Conservation (phyloP, 2,888 invertebrate species). For the Herminia tarsipennalis region DNA sequence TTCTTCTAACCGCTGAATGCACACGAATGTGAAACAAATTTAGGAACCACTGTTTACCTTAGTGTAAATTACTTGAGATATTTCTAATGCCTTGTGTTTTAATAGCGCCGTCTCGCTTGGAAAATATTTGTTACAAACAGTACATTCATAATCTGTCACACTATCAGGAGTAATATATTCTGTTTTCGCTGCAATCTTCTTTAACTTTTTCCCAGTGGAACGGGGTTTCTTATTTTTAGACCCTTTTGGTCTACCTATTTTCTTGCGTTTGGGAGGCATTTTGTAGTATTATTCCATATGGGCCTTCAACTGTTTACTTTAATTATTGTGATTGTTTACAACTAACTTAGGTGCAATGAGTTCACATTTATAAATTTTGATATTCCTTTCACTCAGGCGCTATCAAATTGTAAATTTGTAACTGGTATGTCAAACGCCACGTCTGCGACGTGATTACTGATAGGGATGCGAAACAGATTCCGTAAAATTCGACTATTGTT, state of each 20-base stretch:
- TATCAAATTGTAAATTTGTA: constrained; percentile 19
- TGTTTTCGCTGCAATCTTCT: constrained; percentile 8
- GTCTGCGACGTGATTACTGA: constrained; percentile 6
- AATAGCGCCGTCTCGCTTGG: constrained; percentile 19
- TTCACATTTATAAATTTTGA: constrained; percentile 66
- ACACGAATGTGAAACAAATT: constrained; percentile 10
- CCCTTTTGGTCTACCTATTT: constrained; percentile 54
- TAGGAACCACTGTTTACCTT: constrained; percentile 29
- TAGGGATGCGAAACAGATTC: too few species aligned
- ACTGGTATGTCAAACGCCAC: constrained; percentile 32
- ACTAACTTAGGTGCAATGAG: constrained; percentile 47
- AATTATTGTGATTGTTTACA: constrained; percentile 43
- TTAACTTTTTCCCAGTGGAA: constrained; percentile 16
- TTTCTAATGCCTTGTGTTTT: constrained; percentile 20
- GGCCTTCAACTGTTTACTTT: constrained; percentile 36
- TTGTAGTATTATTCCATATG: constrained; percentile 10
- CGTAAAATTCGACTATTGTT: too few species aligned
- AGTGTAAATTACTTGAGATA: constrained; percentile 12
- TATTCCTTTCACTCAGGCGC: constrained; percentile 83
- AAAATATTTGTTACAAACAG: constrained; percentile 29
- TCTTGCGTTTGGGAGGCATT: constrained; percentile 72
- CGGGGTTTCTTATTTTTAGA: constrained; percentile 51
- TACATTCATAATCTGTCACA: constrained; percentile 21
- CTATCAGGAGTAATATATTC: background rate
- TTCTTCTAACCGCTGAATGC: constrained; percentile 4